Base-by-base conservation (phyloP, 2,888 invertebrate genomes). In the Acanthosepion esculentum region DNA sequence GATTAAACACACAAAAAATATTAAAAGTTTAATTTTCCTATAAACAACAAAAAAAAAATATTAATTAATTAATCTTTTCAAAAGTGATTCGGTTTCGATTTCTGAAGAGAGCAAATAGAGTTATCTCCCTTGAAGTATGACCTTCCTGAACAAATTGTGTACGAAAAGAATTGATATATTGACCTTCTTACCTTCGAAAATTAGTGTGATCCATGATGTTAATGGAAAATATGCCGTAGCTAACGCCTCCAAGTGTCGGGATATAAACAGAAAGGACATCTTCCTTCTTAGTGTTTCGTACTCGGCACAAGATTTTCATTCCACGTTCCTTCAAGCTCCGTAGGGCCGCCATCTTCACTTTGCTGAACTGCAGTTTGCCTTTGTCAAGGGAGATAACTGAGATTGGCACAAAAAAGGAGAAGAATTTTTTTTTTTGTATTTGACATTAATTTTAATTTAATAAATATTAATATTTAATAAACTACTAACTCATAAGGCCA, bases 161-260 rank as follows among this genome's bases (percentile, higher is more conserved):
- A 59, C 20, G 55, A 20, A 59, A 59, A 59, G 5, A 59, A 59
- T 59, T 23, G n/a, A n/a, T n/a, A n/a, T n/a, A n/a, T n/a, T n/a
- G 91, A 91, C 91, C 91, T 33, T n/a, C 96, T 95, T 95, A 97
- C 97, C 95, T 95, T 95, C 94, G 95, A 95, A 96, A 97, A 92
- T 95, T 95, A 92, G 95, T 95, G 6, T 96, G 96, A 92, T 96
- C 95, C 96, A 97, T 96, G 59, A 97, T 96, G 95, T 96, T 96
- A 20, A 96, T 95, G 26, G 96, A 96, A 95, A 97, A 97, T 53
- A 96, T 93, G 94, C 96, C 96, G 94, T 96, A 96, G 94, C 96
- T 96, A 18, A 96, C 95, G 29, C 95, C 95, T 12, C 97, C 97
- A 26, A 96, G 95, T 50, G 96, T 94, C 48, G 97, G 97, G n/a